phyloP scores from a whole-genome alignment of 2,113 vertebrate species.

The Peromyscus polionotus region DNA sequence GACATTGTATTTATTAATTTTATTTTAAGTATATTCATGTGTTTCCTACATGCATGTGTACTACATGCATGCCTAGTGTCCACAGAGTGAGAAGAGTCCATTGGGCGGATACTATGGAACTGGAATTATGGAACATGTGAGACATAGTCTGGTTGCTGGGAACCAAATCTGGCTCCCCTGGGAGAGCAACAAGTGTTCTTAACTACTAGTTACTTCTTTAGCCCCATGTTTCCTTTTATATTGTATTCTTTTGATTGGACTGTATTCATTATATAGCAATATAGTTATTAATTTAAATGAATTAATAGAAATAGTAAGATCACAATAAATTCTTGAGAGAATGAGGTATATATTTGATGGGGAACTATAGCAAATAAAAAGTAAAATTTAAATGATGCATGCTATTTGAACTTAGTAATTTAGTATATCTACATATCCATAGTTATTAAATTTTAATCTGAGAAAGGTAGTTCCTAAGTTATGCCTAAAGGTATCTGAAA shows the following conservation, averaged over 20 bases:
- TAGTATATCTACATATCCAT: background rate
- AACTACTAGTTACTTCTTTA: background rate
- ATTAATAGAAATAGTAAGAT: background rate
- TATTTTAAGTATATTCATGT: background rate
- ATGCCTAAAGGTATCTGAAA: background rate
- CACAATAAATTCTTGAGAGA: background rate
- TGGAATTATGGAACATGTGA: background rate
- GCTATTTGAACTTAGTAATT: conserved; percentile 31
- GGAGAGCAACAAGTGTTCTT: background rate
- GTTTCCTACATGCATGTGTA: too few relatives aligned
- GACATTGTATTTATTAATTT: background rate
- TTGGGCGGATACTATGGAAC: background rate
- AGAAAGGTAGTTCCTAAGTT: background rate
- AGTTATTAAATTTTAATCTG: background rate
- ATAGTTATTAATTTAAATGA: background rate
- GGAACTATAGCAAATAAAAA: background rate
- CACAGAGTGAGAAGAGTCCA: background rate
- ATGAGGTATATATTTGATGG: background rate
- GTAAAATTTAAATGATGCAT: background rate
- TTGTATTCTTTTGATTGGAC: background rate
- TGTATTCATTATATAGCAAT: background rate
- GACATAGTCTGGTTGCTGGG: background rate
- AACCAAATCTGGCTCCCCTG: background rate
- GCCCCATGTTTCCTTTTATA: background rate
- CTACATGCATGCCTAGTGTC: background rate